These are phyloP conservation scores for Scatophagus argus DNA, from an alignment of 2,113 vertebrate genomes.

Conservation along the genomic window DNA sequence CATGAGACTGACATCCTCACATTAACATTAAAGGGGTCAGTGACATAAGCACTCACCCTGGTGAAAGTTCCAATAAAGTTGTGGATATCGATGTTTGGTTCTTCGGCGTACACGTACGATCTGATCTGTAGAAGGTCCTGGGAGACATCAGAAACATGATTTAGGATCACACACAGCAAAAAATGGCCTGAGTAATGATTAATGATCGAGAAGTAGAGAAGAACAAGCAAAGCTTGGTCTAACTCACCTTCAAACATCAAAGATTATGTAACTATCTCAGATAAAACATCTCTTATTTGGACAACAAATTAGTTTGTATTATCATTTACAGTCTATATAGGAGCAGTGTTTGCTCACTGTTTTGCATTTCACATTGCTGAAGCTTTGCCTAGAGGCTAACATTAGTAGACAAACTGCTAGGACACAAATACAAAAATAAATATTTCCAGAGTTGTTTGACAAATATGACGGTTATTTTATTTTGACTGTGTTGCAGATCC, in stretches of 20 bases:
- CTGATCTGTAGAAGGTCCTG: constrained; percentile 96
- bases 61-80: constrained; percentile 98
- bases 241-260: neutral
- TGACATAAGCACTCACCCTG: constrained; percentile 85
- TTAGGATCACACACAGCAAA: neutral
- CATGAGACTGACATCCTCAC: neutral
- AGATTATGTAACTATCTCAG: neutral
- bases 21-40: neutral
- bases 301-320: neutral
- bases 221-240: neutral
- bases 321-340: neutral
- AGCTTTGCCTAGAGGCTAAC: neutral
- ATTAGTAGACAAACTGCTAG: neutral
- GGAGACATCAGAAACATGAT: neutral
- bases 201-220: neutral
- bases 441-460: constrained; percentile 4
- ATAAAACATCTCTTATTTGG: neutral
- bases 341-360: neutral
- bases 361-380: constrained; percentile 1
- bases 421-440: constrained; percentile 1
- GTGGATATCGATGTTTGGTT: constrained; percentile 97
- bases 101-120: constrained; percentile 94
- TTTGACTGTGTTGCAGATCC: neutral
- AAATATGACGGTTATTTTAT: constrained; percentile 6
- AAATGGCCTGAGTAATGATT: neutral